Conservation (phyloP, 2,888 invertebrate genomes). For the Polyploca ridens region DNA sequence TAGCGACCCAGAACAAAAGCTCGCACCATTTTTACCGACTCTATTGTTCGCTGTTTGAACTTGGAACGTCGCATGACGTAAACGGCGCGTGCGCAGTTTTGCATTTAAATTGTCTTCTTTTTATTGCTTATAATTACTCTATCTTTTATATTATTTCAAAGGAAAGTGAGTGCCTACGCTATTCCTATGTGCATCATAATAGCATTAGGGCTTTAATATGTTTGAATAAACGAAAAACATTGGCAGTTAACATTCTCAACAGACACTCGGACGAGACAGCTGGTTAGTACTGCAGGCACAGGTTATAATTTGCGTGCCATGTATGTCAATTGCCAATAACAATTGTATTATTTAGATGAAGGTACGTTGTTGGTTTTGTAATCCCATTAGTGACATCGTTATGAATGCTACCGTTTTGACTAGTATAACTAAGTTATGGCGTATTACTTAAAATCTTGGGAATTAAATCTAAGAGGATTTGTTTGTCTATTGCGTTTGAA, state of each 20-base stretch:
- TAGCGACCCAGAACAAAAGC: slow-evolving; percentile 76
- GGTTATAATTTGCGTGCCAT: slow-evolving; percentile 17
- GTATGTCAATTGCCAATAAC: slow-evolving; percentile 9
- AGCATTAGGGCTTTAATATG: background rate
- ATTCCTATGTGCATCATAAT: background rate
- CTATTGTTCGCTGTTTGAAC: slow-evolving; percentile 78
- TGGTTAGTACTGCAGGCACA: slow-evolving; percentile 12
- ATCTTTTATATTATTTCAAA: slow-evolving; percentile 37
- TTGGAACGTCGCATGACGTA: slow-evolving; percentile 79
- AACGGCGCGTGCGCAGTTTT: slow-evolving; percentile 74
- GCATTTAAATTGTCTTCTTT: slow-evolving; percentile 72
- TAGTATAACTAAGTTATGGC: background rate
- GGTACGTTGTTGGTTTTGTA: background rate
- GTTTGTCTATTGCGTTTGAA: slow-evolving; percentile 46
- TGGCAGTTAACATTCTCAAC: background rate
- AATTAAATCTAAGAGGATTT: background rate
- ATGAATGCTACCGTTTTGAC: background rate
- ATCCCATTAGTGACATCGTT: background rate
- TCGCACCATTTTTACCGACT: slow-evolving; percentile 75
- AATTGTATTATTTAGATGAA: background rate
- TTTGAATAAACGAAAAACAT: background rate
- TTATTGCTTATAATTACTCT: slow-evolving; percentile 62
- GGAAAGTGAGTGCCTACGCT: background rate
- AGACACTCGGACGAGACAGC: background rate
- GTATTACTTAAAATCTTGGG: too few species aligned